Base-by-base conservation (phyloP, 2,797 vertebrate species). In the Pipistrellus nathusii region DNA sequence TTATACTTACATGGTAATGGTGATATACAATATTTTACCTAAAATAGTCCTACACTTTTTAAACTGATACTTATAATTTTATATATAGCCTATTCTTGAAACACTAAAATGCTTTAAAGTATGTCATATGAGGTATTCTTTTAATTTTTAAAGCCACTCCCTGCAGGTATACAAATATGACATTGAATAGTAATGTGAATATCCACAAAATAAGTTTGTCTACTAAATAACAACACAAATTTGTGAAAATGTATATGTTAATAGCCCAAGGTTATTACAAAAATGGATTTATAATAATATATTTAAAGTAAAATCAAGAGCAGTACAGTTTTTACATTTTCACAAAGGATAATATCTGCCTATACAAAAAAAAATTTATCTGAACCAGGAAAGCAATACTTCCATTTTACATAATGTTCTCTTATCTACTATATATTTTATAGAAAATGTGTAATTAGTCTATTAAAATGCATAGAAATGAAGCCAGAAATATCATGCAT, bases 391-490 rank as follows among this genome's bases (percentile, higher is more conserved):
- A 94, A 85, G 32, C 35, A 66, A 72, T 78, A 32, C 78, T 95
- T 93, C 9, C 30, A 83, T 57, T 75, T 15, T 78, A 35, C 38
- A 48, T 76, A 71, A 69, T 46, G 3, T 71, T 91, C 93, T 95
- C 86, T 95, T 94, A 95, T 94, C 62, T 91, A 64, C n/a, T 75
- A 8, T 92, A 92, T 71, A 93, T 88, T 93, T 95, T 94, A 15
- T 83, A 66, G 57, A 80, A 96, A 95, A 93, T 68, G 48, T 75
- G 8, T 96, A 91, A 93, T 91, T 76, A 66, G 55, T 27, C 82
- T 85, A 95, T 94, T 91, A 93, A 96, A 96, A 97, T 96, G 83
- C 95, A 96, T 72, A 95, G 62, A 94, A 95, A 85, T 96, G 57
- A 84, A 92, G n/a, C 92, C 85, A 95, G 94, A 94, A 96, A 83